Percentiles rank a stretch among this genome's conserved stretches.
Evolutionary conservation across 2,888 invertebrate species (phyloP).

Genomic region (Anorthoa munda): DNA sequence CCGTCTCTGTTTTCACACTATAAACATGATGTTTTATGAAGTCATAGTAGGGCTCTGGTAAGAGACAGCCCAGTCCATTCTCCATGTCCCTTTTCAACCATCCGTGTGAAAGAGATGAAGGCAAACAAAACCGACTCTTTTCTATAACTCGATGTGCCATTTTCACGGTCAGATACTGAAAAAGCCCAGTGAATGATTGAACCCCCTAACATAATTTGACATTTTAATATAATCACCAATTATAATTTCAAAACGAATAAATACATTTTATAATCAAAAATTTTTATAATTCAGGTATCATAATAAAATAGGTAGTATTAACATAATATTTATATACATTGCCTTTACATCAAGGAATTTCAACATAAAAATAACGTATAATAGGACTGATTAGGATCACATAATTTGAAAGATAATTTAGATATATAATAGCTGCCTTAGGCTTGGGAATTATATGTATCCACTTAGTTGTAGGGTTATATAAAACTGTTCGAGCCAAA

Average conservation of each 20-base stretch:
- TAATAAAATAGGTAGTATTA: background rate
- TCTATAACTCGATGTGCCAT: background rate
- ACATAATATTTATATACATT: conserved; percentile 26
- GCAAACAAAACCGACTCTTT: background rate
- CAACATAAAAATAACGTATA: background rate
- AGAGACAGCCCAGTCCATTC: background rate
- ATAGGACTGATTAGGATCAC: conserved; percentile 3
- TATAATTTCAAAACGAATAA: conserved; percentile 6
- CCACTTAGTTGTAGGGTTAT: background rate
- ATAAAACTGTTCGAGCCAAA: too few relatives aligned
- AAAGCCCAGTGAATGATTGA: conserved; percentile 30
- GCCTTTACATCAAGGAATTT: conserved; percentile 8
- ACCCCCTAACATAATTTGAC: conserved; percentile 28
- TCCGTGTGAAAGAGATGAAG: background rate
- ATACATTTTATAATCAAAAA: background rate
- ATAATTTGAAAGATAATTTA: background rate
- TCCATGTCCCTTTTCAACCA: background rate
- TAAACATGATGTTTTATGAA: too few relatives aligned
- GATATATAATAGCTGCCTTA: conserved; percentile 4
- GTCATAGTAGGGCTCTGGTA: background rate
- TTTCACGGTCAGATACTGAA: background rate
- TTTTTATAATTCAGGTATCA: conserved; percentile 4
- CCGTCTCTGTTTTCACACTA: too few relatives aligned
- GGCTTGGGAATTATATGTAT: background rate
- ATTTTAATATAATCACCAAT: conserved; percentile 6